phyloP scores from a whole-genome alignment of 2,797 vertebrate genomes.

The Rhabdophis nuchalis region DNA sequence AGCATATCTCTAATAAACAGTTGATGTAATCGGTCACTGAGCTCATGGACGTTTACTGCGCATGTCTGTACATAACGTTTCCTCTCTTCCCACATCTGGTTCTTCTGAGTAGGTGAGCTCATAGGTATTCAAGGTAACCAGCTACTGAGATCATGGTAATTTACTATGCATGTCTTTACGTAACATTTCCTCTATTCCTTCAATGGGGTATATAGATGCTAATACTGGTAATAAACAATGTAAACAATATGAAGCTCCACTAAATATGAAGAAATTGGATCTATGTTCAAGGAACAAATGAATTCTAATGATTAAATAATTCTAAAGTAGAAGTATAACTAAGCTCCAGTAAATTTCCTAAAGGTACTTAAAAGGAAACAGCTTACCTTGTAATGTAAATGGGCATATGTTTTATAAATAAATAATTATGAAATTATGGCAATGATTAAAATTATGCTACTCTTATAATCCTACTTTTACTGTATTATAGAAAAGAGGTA shows the following conservation, averaged over 20 bases:
- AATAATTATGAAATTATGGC: neutral
- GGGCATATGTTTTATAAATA: neutral
- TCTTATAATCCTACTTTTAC: neutral
- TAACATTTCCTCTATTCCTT: too few relatives aligned
- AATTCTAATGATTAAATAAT: neutral
- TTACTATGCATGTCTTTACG: too few relatives aligned
- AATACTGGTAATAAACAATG: neutral
- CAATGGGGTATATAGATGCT: neutral
- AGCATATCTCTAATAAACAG: too few relatives aligned
- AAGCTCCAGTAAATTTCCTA: neutral
- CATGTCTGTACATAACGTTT: too few relatives aligned
- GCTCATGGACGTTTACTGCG: too few relatives aligned
- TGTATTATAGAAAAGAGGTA: neutral
- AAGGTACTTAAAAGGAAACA: neutral
- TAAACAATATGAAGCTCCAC: neutral
- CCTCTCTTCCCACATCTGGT: too few relatives aligned
- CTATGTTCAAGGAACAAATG: neutral
- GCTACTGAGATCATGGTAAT: too few relatives aligned
- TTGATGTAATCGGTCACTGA: too few relatives aligned
- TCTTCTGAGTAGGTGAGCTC: too few relatives aligned
- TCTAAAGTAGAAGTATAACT: neutral
- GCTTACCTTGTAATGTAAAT: neutral
- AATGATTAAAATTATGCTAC: neutral
- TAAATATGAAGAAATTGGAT: neutral
- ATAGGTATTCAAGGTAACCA: too few relatives aligned